Conservation (phyloP, 2,797 vertebrate species). For the Paedocypris micromegethes region DNA sequence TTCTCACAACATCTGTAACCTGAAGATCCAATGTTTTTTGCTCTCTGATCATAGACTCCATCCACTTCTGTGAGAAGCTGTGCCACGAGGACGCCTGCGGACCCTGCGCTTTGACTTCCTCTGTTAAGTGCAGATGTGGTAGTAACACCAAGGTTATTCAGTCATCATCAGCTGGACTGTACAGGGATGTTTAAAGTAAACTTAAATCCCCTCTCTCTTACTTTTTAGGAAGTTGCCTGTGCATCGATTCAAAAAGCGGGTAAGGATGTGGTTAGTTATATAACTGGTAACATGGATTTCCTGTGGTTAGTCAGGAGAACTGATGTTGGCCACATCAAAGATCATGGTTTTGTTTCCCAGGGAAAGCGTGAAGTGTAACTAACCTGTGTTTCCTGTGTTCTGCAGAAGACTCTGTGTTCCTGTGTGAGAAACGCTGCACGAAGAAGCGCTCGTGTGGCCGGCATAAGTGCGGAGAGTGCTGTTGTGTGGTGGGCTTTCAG, state of each 20-base stretch:
- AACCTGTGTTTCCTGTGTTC: background rate
- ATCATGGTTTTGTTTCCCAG: too few relatives aligned
- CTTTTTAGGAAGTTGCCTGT: constrained; percentile 88
- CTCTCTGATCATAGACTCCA: constrained; percentile 68
- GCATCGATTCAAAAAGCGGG: constrained; percentile 84
- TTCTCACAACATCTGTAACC: background rate
- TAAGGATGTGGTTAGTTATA: constrained; percentile 53
- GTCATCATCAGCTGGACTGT: background rate
- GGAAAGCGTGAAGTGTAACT: background rate
- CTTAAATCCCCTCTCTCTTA: constrained; percentile 22
- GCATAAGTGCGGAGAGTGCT: constrained; percentile 93
- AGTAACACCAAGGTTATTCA: constrained; percentile 83
- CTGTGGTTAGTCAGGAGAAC: too few relatives aligned
- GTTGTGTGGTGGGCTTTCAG: constrained; percentile 84
- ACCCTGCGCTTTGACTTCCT: constrained; percentile 85
- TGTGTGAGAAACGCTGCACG: constrained; percentile 89
- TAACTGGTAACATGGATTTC: background rate
- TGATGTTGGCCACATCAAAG: too few relatives aligned
- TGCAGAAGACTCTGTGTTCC: constrained; percentile 81
- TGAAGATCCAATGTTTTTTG: background rate
- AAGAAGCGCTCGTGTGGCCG: constrained; percentile 93
- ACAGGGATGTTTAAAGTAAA: background rate
- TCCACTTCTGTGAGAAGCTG: constrained; percentile 89
- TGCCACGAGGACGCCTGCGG: constrained; percentile 92
- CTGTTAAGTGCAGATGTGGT: constrained; percentile 88